Evolutionary conservation across 2,888 invertebrate species (phyloP).

Genomic region (Flexamia atlantica): DNA sequence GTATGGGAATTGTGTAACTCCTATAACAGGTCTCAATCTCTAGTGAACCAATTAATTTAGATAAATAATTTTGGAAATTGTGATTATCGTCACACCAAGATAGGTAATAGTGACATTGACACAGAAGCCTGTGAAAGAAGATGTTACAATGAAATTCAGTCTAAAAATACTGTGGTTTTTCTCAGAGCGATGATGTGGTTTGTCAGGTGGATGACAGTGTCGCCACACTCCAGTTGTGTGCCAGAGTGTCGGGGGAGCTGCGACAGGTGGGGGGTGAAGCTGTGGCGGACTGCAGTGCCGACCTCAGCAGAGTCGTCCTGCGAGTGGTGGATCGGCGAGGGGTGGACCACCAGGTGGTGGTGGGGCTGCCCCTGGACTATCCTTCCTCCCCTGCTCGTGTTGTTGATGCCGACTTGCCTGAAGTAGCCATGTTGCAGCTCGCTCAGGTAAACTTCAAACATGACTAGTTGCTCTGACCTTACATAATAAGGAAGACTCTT

Average conservation of each 20-base stretch:
- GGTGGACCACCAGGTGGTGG: conserved; percentile 42
- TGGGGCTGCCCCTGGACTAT: conserved; percentile 55
- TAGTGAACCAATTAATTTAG: too few species aligned
- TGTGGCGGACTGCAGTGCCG: conserved; percentile 25
- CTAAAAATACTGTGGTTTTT: too few species aligned
- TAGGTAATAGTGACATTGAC: too few species aligned
- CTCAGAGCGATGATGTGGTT: too few species aligned
- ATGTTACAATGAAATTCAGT: too few species aligned
- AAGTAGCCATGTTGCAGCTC: conserved; percentile 15
- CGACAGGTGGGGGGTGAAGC: conserved; percentile 32
- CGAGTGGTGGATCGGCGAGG: conserved; percentile 38
- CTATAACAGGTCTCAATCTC: too few species aligned
- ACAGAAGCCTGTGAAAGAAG: too few species aligned
- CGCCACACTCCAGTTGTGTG: neutral
- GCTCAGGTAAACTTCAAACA: conserved; percentile 38
- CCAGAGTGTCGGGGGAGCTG: conserved; percentile 47
- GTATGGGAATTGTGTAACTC: too few species aligned
- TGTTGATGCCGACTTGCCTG: conserved; percentile 50
- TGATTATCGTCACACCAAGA: too few species aligned
- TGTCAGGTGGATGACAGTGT: conserved; percentile 3
- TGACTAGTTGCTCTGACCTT: too few species aligned
- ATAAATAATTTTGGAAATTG: too few species aligned
- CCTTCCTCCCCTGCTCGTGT: conserved; percentile 21
- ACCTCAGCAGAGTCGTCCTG: conserved; percentile 45
- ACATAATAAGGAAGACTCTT: too few species aligned